Evolutionary conservation across 2,797 vertebrate species (phyloP).

Genomic region (Bovichtus diacanthus): DNA sequence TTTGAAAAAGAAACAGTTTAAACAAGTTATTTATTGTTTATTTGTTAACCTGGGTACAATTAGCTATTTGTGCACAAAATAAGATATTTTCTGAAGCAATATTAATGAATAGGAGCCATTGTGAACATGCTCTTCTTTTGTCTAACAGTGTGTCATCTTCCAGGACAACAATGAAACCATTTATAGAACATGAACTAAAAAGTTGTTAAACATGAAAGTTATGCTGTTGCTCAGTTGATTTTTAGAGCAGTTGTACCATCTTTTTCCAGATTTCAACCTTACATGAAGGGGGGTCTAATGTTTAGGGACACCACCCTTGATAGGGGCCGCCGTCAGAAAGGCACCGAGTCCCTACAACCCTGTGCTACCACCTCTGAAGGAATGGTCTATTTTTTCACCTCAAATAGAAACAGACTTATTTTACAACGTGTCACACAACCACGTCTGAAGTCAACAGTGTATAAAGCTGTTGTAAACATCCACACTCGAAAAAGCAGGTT

Average conservation of each 20-base stretch:
- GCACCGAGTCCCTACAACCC: not conserved
- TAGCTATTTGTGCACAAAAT: not conserved
- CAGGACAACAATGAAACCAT: conserved; percentile 29
- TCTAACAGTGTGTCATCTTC: conserved; percentile 6
- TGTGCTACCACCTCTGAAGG: too few relatives aligned
- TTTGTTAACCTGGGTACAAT: not conserved
- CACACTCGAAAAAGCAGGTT: too few relatives aligned
- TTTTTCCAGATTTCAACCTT: not conserved
- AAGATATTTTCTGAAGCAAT: not conserved
- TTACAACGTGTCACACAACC: too few relatives aligned
- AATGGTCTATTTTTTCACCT: too few relatives aligned
- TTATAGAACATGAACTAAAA: conserved; percentile 6
- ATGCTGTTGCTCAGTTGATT: not conserved
- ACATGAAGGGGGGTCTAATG: not conserved
- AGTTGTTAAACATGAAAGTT: conserved; percentile 6
- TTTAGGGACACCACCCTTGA: not conserved
- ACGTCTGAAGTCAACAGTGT: too few relatives aligned
- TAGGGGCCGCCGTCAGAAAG: too few relatives aligned
- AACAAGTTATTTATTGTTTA: not conserved
- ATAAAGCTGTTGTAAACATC: too few relatives aligned
- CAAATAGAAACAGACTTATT: too few relatives aligned
- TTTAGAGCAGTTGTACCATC: not conserved
- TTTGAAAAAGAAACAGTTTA: not conserved
- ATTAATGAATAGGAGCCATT: conserved; percentile 3
- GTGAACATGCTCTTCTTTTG: not conserved